phyloP scores from a whole-genome alignment of 2,797 vertebrate species.

The Acipenser oxyrinchus region DNA sequence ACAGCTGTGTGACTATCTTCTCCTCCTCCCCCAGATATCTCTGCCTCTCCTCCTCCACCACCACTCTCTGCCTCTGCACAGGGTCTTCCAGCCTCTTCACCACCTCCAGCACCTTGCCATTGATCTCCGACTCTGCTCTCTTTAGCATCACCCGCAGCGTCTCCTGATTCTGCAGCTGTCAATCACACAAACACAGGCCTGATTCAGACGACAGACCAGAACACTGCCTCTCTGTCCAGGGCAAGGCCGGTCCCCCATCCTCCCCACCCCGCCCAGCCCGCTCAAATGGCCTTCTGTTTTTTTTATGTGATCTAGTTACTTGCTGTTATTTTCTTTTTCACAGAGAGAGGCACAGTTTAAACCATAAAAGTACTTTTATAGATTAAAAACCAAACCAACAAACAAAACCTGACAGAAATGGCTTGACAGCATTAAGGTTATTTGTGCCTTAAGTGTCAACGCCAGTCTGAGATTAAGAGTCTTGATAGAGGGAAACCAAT shows the following conservation, averaged over 20 bases:
- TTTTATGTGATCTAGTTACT: no score
- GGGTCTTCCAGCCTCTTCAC: conserved; percentile 69
- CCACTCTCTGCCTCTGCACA: conserved; percentile 60
- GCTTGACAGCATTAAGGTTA: no score
- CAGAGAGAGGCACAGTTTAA: no score
- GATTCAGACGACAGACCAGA: background rate
- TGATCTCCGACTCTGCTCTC: conserved; percentile 75
- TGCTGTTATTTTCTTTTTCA: no score
- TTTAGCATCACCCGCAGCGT: conserved; percentile 73
- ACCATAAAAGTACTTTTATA: no score
- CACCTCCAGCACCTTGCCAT: conserved; percentile 57
- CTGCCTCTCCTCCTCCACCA: conserved; percentile 77
- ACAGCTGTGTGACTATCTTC: conserved; percentile 65
- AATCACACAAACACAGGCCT: background rate
- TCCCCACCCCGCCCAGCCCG: no score
- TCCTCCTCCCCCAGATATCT: conserved; percentile 73
- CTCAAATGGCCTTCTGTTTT: no score
- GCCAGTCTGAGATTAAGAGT: no score
- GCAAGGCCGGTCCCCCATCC: background rate
- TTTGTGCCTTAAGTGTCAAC: no score
- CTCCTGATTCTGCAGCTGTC: conserved; percentile 94
- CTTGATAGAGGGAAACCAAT: no score
- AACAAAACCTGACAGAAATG: no score
- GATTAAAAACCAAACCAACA: no score
- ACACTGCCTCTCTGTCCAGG: background rate